Evolutionary conservation across 1,140 invertebrate genomes (phyloP).

Genomic region (Nasonia longicornis): DNA sequence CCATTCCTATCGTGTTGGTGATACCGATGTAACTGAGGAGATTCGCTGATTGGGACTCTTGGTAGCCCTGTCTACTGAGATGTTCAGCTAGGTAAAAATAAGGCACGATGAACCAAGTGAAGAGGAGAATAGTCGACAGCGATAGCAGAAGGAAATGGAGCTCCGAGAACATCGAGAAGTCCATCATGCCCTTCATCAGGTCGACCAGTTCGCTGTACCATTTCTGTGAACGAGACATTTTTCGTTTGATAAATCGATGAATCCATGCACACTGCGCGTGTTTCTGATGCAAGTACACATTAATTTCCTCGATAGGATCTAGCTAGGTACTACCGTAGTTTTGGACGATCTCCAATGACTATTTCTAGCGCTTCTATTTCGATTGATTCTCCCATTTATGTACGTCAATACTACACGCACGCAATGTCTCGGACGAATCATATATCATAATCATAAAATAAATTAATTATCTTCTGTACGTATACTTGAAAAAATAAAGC

Average conservation of each 20-base stretch:
- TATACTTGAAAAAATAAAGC: slow-evolving; percentile 51
- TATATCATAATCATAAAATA: not conserved
- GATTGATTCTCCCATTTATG: no score
- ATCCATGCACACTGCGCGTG: no score
- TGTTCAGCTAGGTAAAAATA: slow-evolving; percentile 89
- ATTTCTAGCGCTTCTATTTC: no score
- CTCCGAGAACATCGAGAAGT: slow-evolving; percentile 85
- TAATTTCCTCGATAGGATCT: no score
- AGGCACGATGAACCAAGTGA: slow-evolving; percentile 91
- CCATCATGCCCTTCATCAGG: slow-evolving; percentile 79
- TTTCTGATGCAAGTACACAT: no score
- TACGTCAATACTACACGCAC: not conserved
- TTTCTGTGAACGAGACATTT: slow-evolving; percentile 69
- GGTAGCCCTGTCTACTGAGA: slow-evolving; percentile 74
- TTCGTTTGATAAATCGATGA: not conserved
- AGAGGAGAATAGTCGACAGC: slow-evolving; percentile 85
- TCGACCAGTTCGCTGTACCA: slow-evolving; percentile 82
- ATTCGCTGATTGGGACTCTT: slow-evolving; percentile 79
- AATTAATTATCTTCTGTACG: not conserved
- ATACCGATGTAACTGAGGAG: slow-evolving; percentile 95
- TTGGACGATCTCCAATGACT: no score
- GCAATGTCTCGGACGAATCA: not conserved
- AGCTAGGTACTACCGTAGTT: no score
- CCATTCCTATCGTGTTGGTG: slow-evolving; percentile 93
- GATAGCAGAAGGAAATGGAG: slow-evolving; percentile 85